Evolutionary conservation across 2,113 vertebrate genomes (phyloP), one percentile per base, ranked within the genome.

Genomic region (Galeopterus variegatus): DNA sequence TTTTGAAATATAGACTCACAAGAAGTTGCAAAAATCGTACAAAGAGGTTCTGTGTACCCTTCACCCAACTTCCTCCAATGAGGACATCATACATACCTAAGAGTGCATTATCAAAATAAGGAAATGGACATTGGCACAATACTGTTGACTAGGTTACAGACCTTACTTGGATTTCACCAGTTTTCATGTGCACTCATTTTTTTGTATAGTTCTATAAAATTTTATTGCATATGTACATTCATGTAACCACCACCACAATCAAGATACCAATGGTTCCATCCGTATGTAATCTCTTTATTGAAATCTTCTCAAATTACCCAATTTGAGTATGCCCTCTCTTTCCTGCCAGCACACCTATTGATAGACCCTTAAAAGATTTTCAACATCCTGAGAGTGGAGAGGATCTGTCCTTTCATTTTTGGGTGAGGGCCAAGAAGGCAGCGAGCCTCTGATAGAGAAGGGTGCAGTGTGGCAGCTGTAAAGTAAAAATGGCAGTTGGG

Each of bases 351-450:
- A 56, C 76, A 24, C 31, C 64, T 93, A 80, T 9, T 84, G 58
- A 81, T 69, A 41, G 58, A 82, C 33, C 10, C 90, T 89, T 95
- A 76, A 89, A 77, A 70, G 48, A 85, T 84, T 58, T 76, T 88
- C 21, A 41, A 11, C 73, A 54, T 88, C 93, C 48, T 81, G 82
- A 81, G 24, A 85, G 24, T 91, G n/a, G 31, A 88, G 81, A 93
- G 21, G 58, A 67, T 89, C 87, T 97, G 60, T 80, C 26, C 60
- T 97, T 92, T 88, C n/a, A 50, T 96, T 92, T 96, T 48, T 72
- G 54, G 28, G 28, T 75, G 81, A 95, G 79, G 19, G 82, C 84
- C 64, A 92, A 87, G 52, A 96, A 96, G 60, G 52, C 76, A 87
- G 60, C 73, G 83, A 80, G 19, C 64, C 72, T 86, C 70, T 33